These are phyloP conservation scores for Pocillopora grandis DNA, from an alignment of 92 coral and sea anemone genomes.

Conservation along the genomic window DNA sequence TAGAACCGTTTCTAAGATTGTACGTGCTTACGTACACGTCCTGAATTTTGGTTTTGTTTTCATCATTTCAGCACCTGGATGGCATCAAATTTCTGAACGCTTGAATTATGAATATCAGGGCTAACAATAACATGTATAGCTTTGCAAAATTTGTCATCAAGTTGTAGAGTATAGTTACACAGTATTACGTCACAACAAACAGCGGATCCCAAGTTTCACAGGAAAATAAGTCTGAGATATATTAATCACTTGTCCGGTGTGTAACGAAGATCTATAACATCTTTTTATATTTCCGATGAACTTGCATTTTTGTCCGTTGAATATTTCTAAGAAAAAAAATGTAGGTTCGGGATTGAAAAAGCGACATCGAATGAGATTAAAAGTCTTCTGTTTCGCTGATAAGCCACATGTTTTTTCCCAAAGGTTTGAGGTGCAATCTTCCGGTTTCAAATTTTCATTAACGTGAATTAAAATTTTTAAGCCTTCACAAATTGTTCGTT, in stretches of 20 bases:
- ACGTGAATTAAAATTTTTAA: background rate
- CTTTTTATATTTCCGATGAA: background rate
- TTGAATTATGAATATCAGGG: too few species aligned
- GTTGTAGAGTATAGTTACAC: background rate
- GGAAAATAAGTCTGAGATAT: background rate
- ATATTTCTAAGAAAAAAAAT: background rate
- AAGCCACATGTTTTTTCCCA: background rate
- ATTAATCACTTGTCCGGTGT: background rate
- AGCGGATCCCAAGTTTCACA: slow-evolving; percentile 1
- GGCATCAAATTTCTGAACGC: too few species aligned
- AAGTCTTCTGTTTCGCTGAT: background rate
- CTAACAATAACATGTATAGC: too few species aligned
- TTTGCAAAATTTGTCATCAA: too few species aligned
- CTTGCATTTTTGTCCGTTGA: background rate
- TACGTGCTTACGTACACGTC: too few species aligned
- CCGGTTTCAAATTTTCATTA: background rate
- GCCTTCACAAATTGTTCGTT: background rate
- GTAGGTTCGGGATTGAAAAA: background rate
- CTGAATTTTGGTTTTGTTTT: too few species aligned
- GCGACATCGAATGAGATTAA: slow-evolving; percentile 6
- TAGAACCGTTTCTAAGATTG: too few species aligned
- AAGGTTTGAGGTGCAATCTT: background rate
- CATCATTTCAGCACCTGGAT: too few species aligned
- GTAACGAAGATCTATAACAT: background rate
- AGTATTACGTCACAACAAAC: slow-evolving; percentile 12